Conservation (phyloP, 2,797 vertebrate genomes). For the Myotis vivesi region DNA sequence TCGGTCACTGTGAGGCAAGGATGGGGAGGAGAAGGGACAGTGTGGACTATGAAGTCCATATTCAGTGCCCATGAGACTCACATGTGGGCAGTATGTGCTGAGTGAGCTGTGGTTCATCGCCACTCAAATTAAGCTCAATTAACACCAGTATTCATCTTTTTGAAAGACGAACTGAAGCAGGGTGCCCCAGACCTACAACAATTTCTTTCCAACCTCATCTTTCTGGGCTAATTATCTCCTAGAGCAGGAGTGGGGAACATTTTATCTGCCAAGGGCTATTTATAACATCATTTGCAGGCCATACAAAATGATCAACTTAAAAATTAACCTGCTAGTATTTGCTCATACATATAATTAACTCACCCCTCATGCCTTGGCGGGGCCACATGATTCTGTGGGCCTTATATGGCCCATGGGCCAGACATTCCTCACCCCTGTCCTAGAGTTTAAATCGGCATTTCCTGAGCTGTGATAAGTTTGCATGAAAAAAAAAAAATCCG, state of each 20-base stretch:
- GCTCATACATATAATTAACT: no score
- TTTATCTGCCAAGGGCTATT: no score
- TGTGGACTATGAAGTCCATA: background rate
- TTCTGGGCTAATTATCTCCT: constrained; percentile 46
- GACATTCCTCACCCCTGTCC: no score
- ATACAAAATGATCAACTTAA: no score
- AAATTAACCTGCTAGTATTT: no score
- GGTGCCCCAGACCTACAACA: constrained; percentile 25
- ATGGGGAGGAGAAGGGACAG: background rate
- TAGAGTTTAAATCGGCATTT: constrained; percentile 28
- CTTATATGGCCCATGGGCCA: no score
- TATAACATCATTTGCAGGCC: no score
- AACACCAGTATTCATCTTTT: constrained; percentile 16
- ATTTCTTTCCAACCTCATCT: constrained; percentile 18
- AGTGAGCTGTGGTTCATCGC: background rate
- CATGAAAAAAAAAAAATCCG: background rate
- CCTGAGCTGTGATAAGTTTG: background rate
- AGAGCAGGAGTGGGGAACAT: background rate
- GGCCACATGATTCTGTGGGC: no score
- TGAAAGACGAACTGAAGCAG: constrained; percentile 5
- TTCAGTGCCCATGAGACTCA: fast-evolving
- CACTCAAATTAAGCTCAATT: background rate
- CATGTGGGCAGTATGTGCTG: fast-evolving
- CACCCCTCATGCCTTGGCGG: no score
- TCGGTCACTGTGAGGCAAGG: background rate